phyloP scores from a whole-genome alignment of 2,888 invertebrate species.

The Hyppa rectilinea region DNA sequence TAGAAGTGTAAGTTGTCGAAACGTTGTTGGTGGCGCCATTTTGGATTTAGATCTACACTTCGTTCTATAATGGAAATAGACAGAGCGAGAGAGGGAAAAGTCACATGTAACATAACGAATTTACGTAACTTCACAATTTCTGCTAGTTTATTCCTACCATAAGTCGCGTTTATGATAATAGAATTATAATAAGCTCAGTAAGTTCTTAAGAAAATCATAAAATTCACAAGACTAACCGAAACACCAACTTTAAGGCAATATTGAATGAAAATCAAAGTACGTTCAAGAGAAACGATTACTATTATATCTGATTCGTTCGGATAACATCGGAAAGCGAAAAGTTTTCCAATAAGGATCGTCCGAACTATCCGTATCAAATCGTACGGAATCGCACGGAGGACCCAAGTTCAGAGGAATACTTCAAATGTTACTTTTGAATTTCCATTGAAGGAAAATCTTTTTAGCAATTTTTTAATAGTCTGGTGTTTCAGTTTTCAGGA shows the following conservation, averaged over 20 bases:
- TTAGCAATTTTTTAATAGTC: slow-evolving; percentile 13
- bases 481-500: not conserved
- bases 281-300: slow-evolving; percentile 62
- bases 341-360: slow-evolving; percentile 72
- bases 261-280: slow-evolving; percentile 59
- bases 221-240: not conserved
- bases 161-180: too few relatives aligned
- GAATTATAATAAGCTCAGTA: not conserved
- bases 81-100: too few relatives aligned
- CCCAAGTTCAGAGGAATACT: slow-evolving; percentile 64
- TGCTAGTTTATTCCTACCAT: too few relatives aligned
- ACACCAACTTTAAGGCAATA: slow-evolving; percentile 35
- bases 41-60: too few relatives aligned
- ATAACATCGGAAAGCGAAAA: slow-evolving; percentile 62
- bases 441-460: slow-evolving; percentile 19
- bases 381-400: slow-evolving; percentile 54
- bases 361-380: slow-evolving; percentile 64
- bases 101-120: too few relatives aligned
- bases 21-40: too few relatives aligned
- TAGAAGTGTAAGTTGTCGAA: too few relatives aligned
- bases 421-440: slow-evolving; percentile 66
- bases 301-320: slow-evolving; percentile 67
- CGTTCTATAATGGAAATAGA: too few relatives aligned
- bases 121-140: too few relatives aligned
- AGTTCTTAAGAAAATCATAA: not conserved